A percentile compares a stretch with the other conserved stretches of the same genome.
phyloP scores from a whole-genome alignment of 2,888 invertebrate genomes.

The Ectropis crepuscularia region DNA sequence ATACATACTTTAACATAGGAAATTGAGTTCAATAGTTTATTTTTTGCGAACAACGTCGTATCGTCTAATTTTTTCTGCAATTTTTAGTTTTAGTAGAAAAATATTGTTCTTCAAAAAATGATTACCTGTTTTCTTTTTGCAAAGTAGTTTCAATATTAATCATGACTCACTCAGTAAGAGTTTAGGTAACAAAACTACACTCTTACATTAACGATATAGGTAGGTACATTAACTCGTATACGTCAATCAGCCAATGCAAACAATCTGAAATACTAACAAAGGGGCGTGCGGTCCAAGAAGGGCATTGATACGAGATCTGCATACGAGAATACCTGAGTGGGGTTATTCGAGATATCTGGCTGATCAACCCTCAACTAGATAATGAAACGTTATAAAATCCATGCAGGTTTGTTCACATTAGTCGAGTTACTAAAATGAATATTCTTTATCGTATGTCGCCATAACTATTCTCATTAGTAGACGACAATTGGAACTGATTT shows the following conservation, averaged over 20 bases:
- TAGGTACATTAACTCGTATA: conserved; percentile 30
- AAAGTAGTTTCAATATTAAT: too few species aligned
- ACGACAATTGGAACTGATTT: too few species aligned
- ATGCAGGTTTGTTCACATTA: conserved; percentile 9
- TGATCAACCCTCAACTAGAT: conserved; percentile 52
- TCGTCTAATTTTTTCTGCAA: too few species aligned
- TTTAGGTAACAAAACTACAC: background rate
- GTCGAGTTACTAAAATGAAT: background rate
- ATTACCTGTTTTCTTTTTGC: too few species aligned
- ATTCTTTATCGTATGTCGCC: too few species aligned
- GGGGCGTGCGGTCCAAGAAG: conserved; percentile 43
- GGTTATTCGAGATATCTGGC: conserved; percentile 70
- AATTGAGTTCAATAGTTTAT: too few species aligned
- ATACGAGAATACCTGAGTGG: conserved; percentile 74
- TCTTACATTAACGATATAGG: background rate
- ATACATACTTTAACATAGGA: too few species aligned
- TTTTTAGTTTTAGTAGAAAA: too few species aligned
- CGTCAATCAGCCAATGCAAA: conserved; percentile 39
- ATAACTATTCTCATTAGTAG: too few species aligned
- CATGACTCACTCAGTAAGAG: background rate
- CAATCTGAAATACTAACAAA: conserved; percentile 54
- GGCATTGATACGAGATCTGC: conserved; percentile 70
- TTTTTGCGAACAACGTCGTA: too few species aligned
- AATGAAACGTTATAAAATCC: conserved; percentile 68
- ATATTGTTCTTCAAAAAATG: too few species aligned